These are phyloP conservation scores for Rhagoletis pomonella DNA, from an alignment of 1,140 invertebrate genomes.

Conservation along the genomic window DNA sequence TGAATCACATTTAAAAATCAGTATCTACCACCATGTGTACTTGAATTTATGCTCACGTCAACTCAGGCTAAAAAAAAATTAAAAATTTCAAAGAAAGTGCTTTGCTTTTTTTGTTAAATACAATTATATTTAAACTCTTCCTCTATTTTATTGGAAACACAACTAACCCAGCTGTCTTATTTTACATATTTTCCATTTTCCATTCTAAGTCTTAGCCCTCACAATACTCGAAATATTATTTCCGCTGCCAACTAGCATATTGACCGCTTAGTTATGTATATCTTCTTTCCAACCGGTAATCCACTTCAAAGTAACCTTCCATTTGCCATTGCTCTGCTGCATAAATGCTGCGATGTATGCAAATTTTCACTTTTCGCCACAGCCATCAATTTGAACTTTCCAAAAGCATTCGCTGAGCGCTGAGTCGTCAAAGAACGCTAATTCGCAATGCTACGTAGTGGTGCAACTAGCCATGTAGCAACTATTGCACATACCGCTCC, in stretches of 20 bases:
- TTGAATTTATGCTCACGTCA: no score
- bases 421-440: slow-evolving; percentile 37
- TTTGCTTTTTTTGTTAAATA: no score
- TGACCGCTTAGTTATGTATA: not conserved
- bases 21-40: no score
- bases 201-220: not conserved
- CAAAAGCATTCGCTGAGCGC: not conserved
- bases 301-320: slow-evolving; percentile 16
- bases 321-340: not conserved
- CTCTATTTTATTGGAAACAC: no score
- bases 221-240: not conserved
- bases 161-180: no score
- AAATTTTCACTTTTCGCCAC: not conserved
- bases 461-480: not conserved
- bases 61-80: no score
- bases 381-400: not conserved
- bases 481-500: not conserved
- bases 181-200: not conserved
- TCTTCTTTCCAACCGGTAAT: slow-evolving; percentile 17
- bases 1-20: no score
- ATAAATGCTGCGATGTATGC: not conserved
- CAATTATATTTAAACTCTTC: no score
- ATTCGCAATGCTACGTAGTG: not conserved
- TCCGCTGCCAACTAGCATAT: not conserved
- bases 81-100: no score